Evolutionary conservation across 2,888 invertebrate species (phyloP), one percentile per base, ranked within the genome.

Genomic region (Cephus nigrinus): DNA sequence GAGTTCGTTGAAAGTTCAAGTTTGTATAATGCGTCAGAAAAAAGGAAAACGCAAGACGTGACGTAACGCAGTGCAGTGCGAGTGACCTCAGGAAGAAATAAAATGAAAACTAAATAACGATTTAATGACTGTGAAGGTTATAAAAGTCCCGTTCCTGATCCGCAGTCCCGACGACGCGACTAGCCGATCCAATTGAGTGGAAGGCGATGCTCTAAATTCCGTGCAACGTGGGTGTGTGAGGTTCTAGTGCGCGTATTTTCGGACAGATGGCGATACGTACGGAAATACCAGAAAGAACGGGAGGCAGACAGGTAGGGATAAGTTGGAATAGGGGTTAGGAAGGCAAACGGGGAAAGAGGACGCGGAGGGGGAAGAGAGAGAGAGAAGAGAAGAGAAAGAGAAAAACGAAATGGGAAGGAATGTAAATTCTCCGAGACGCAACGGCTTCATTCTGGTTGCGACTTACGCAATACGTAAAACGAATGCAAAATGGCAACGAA

Each of bases 191-290:
- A 74, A 76, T 76, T 76, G 74, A 68, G 74, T 55, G 69, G 30
- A 68, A 11, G 73, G 15, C 30, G 35, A 74, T 68, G 76, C 35
- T 68, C 76, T 74, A 31, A 76, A 76, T 76, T 34, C 33, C 68
- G 68, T n/a, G 35, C 30, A 31, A 76, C 74, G 78, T 75, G 69
- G 78, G 78, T 73, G 78, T 75, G 40, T 55, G 5, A 23, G 15
- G 2, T 55, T 55, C 23, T 55, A 55, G 40, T 55, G 40, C 9
- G 40, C 40, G 40, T 55, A 23, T 55, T 55, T 23, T 55, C 40
- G 40, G 15, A 23, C 23, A 55, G 40, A 55, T 55, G 40, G 40
- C 40, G 40, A 55, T 23, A 15, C 4, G 1, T 15, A 23, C 40
- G 4, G 40, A 23, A 55, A 55, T 55, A 55, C 40, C 40, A 55